Percentiles rank a stretch among this genome's conserved stretches.
Evolutionary conservation across 2,888 invertebrate species (phyloP).

Genomic region (Nasonovia ribisnigri): DNA sequence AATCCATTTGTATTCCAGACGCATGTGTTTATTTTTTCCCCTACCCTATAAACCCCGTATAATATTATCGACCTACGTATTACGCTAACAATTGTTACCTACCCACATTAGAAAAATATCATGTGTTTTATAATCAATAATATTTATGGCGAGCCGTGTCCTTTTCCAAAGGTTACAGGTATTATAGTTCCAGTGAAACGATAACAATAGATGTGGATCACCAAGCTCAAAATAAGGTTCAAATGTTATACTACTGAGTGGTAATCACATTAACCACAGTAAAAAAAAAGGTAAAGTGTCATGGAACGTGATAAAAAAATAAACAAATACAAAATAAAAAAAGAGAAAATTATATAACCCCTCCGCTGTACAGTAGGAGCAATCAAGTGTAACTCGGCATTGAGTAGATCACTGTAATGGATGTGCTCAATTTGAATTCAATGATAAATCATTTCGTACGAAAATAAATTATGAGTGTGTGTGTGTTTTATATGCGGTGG

Average conservation of each 20-base stretch:
- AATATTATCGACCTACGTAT: constrained; percentile 39
- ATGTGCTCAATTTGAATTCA: too few species aligned
- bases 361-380: too few species aligned
- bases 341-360: too few species aligned
- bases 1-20: constrained; percentile 41
- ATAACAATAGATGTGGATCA: background rate
- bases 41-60: background rate
- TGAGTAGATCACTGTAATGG: too few species aligned
- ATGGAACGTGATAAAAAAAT: background rate
- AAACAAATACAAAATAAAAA: background rate
- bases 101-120: constrained; percentile 33
- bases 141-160: constrained; percentile 38
- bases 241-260: background rate
- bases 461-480: background rate
- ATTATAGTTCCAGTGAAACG: background rate
- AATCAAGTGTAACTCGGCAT: too few species aligned
- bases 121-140: constrained; percentile 24
- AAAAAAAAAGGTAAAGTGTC: background rate
- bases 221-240: constrained; percentile 31
- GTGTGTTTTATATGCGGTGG: background rate
- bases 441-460: too few species aligned
- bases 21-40: background rate
- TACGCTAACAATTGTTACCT: background rate
- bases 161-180: constrained; percentile 55
- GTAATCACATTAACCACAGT: constrained; percentile 12